Conservation (phyloP, 2,888 invertebrate species). For the Litoditis marina region DNA sequence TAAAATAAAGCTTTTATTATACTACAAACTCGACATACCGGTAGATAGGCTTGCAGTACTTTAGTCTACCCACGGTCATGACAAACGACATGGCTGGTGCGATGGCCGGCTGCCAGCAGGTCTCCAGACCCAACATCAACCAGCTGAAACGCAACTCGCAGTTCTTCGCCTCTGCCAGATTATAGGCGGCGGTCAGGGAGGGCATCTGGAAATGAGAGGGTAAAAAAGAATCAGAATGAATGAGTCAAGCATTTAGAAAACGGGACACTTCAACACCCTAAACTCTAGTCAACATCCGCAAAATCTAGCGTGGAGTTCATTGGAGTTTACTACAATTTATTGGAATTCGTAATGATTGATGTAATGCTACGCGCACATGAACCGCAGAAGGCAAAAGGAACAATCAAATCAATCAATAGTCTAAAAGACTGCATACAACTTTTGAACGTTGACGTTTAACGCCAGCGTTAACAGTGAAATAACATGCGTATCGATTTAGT, state of each 20-base stretch:
- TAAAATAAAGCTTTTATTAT: background rate
- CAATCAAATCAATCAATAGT: background rate
- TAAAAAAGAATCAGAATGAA: too few species aligned
- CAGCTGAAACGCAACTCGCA: slow-evolving; percentile 66
- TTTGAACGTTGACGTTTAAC: background rate
- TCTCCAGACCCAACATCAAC: slow-evolving; percentile 75
- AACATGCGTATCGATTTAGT: too few species aligned
- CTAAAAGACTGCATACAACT: background rate
- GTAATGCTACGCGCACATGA: too few species aligned
- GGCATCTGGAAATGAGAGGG: slow-evolving; percentile 18
- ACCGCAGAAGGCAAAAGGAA: background rate
- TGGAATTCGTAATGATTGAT: too few species aligned
- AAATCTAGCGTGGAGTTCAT: too few species aligned
- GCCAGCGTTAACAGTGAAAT: too few species aligned
- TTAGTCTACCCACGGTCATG: slow-evolving; percentile 82
- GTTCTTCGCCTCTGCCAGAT: slow-evolving; percentile 32
- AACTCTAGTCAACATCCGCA: background rate
- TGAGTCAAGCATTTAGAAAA: background rate
- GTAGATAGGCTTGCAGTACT: slow-evolving; percentile 82
- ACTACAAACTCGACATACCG: slow-evolving; percentile 66
- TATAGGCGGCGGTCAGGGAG: slow-evolving; percentile 24
- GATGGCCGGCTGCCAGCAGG: slow-evolving; percentile 72
- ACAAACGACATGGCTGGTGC: slow-evolving; percentile 74
- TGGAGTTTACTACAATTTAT: too few species aligned
- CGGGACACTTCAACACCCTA: background rate